Evolutionary conservation across 2,113 vertebrate species (phyloP).

Genomic region (Atrichornis clamosus): DNA sequence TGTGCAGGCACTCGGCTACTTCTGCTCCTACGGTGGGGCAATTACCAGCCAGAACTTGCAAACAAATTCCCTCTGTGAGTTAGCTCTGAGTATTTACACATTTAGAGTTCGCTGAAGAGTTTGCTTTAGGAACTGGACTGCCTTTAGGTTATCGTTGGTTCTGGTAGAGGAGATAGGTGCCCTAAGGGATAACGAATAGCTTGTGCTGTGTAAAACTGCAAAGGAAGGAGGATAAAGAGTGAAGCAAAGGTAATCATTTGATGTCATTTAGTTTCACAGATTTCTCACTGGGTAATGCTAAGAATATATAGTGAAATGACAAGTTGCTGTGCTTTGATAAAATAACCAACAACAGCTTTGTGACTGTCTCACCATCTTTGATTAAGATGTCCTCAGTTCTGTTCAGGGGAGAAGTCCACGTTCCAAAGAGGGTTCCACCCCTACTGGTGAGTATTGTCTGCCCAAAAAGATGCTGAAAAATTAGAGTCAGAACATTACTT

Average conservation of each 20-base stretch:
- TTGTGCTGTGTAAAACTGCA: not conserved
- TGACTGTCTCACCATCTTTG: not conserved
- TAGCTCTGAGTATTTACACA: fast-evolving
- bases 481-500: not conserved
- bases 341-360: not conserved
- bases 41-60: not conserved
- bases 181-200: not conserved
- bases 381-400: not conserved
- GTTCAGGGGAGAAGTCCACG: not conserved
- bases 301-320: not conserved
- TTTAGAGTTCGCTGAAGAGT: not conserved
- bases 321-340: not conserved
- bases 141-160: not conserved
- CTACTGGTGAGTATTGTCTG: not conserved
- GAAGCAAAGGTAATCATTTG: not conserved
- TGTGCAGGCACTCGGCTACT: not conserved
- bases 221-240: not conserved
- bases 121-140: not conserved
- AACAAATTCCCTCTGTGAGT: not conserved
- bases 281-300: not conserved
- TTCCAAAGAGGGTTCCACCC: not conserved
- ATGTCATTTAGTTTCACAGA: not conserved
- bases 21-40: not conserved
- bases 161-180: not conserved
- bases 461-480: not conserved